A percentile compares a stretch with the other conserved stretches of the same genome.
These are phyloP conservation scores for Perizoma affinitatum DNA, from an alignment of 2,888 invertebrate species.

Conservation along the genomic window DNA sequence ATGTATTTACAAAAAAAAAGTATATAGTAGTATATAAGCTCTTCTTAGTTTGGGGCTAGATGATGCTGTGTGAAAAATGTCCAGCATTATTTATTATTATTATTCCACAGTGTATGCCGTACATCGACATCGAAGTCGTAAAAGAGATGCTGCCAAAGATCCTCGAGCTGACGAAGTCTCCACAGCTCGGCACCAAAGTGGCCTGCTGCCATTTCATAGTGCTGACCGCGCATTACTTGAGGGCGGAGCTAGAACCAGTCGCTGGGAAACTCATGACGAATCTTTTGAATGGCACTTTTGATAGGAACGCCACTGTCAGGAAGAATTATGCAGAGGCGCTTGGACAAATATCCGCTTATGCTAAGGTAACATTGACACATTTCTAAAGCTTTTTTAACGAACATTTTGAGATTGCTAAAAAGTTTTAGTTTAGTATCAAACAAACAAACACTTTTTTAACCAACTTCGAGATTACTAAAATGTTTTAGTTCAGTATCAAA, in stretches of 20 bases:
- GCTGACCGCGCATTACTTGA: slow-evolving; percentile 84
- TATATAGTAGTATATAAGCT: too few species aligned
- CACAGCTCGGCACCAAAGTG: slow-evolving; percentile 93
- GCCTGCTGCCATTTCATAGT: slow-evolving; percentile 92
- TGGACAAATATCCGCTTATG: slow-evolving; percentile 92
- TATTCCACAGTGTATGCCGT: slow-evolving; percentile 83
- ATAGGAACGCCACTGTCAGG: slow-evolving; percentile 92
- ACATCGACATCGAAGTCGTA: slow-evolving; percentile 90
- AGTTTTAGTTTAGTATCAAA: too few species aligned
- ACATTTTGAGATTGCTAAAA: too few species aligned
- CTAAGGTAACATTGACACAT: slow-evolving; percentile 84
- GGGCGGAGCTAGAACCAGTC: slow-evolving; percentile 81
- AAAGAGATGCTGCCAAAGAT: slow-evolving; percentile 92
- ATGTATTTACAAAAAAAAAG: too few species aligned
- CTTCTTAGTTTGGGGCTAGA: too few species aligned
- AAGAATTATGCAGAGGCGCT: slow-evolving; percentile 93
- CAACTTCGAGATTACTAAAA: too few species aligned
- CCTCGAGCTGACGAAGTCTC: slow-evolving; percentile 92
- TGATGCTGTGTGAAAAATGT: too few species aligned
- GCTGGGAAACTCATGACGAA: slow-evolving; percentile 83
- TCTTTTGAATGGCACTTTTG: slow-evolving; percentile 90
- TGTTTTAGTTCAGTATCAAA: too few species aligned
- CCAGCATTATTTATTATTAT: too few species aligned
- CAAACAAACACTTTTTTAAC: background rate
- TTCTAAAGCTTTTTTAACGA: background rate